Conservation (phyloP, 2,113 vertebrate species). For the crab-eating macaque (Macaca fascicularis) region DNA sequence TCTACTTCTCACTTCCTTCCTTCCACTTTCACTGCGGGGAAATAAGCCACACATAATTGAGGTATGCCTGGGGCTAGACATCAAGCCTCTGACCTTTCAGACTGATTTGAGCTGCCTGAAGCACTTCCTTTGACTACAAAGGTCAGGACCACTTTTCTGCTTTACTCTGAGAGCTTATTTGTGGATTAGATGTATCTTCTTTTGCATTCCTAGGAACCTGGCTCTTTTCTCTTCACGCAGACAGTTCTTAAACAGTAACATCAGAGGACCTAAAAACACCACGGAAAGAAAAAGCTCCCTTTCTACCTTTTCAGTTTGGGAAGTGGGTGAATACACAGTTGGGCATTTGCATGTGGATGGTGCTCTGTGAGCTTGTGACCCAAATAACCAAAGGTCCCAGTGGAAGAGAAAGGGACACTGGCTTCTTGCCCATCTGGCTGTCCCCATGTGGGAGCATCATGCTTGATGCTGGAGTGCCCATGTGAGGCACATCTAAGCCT, state of each 20-base stretch:
- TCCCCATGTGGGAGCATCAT: neutral
- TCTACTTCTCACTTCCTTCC: neutral
- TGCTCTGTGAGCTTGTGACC: neutral
- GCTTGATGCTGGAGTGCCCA: neutral
- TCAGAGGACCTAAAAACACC: neutral
- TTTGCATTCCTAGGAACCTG: neutral
- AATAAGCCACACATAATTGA: neutral
- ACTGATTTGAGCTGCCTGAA: neutral
- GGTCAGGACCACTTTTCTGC: neutral
- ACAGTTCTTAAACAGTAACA: conserved; percentile 18
- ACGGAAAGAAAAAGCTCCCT: neutral
- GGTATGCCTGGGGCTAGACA: neutral
- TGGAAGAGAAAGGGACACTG: neutral
- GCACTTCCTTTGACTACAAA: neutral
- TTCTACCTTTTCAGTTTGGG: neutral
- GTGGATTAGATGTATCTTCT: neutral
- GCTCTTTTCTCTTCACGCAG: conserved; percentile 18
- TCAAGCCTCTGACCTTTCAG: neutral
- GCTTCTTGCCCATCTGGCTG: neutral
- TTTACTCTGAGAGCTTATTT: conserved; percentile 2
- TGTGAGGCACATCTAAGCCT: conserved; percentile 12
- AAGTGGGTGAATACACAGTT: conserved; percentile 28
- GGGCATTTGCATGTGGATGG: neutral
- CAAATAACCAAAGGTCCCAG: conserved; percentile 10
- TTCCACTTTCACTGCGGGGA: neutral